Percentiles rank a stretch among this genome's conserved stretches.
These are phyloP conservation scores for Podarcis raffonei DNA, from an alignment of 2,113 vertebrate genomes.

Conservation along the genomic window DNA sequence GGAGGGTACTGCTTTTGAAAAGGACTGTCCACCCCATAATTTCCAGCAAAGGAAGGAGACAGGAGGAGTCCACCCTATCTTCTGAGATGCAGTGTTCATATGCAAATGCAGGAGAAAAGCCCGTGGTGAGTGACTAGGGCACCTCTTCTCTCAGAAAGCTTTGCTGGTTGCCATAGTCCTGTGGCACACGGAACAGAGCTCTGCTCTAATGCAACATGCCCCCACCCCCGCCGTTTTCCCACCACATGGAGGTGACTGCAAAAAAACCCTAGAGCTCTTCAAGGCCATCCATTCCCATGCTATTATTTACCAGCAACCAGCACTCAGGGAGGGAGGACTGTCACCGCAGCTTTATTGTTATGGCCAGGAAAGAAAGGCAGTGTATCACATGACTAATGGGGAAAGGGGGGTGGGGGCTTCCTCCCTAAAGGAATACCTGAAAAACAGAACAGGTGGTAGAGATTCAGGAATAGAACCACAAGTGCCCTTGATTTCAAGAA, in stretches of 20 bases:
- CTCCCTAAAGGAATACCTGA: not conserved
- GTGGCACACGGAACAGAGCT: no score
- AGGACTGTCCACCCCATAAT: not conserved
- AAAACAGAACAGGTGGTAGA: not conserved
- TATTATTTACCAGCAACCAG: not conserved
- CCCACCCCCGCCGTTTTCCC: not conserved
- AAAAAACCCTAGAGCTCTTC: not conserved
- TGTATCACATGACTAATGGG: not conserved
- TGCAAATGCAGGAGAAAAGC: not conserved
- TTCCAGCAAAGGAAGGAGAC: not conserved
- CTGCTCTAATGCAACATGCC: not conserved
- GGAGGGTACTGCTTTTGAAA: not conserved
- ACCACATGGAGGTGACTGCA: not conserved
- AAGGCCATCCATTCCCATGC: not conserved
- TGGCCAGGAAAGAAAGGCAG: not conserved
- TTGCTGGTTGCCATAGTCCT: not conserved
- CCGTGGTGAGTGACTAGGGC: not conserved
- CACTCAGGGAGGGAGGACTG: not conserved
- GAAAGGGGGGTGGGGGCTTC: not conserved
- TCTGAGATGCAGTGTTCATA: not conserved
- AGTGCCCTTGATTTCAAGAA: not conserved
- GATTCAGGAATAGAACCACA: not conserved
- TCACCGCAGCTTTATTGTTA: constrained; percentile 3
- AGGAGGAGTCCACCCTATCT: not conserved
- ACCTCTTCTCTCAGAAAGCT: no score